Percentiles rank a stretch among this genome's conserved stretches.
These are phyloP conservation scores for Dryobotodes eremita DNA, from an alignment of 2,888 invertebrate genomes.

Conservation along the genomic window DNA sequence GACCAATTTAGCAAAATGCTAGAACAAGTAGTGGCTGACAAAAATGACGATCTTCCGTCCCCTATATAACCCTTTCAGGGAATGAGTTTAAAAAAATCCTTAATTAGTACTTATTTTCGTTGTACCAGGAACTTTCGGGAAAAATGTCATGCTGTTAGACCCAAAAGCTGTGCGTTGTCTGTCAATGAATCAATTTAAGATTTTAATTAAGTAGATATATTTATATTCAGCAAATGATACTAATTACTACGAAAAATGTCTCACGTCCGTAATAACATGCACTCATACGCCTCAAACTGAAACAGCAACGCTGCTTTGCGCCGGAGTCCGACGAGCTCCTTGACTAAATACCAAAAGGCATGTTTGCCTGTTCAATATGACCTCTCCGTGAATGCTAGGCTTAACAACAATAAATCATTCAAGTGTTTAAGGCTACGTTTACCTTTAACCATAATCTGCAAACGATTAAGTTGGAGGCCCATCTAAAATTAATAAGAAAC, in stretches of 20 bases:
- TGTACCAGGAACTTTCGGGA: not conserved
- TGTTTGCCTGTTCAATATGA: not conserved
- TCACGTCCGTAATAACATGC: too few relatives aligned
- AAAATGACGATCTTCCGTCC: too few relatives aligned
- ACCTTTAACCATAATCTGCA: conserved; percentile 41
- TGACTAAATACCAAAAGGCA: not conserved
- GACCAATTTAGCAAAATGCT: not conserved
- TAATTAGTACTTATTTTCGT: not conserved
- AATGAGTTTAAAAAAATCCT: not conserved
- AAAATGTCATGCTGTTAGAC: not conserved
- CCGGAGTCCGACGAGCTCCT: too few relatives aligned
- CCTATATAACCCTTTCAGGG: not conserved
- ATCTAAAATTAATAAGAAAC: conserved; percentile 47
- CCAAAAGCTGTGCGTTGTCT: too few relatives aligned
- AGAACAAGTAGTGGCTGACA: not conserved
- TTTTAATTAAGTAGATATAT: too few relatives aligned
- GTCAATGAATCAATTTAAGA: too few relatives aligned
- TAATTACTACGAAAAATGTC: too few relatives aligned
- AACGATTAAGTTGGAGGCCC: conserved; percentile 38
- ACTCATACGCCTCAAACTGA: too few relatives aligned
- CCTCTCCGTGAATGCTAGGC: not conserved
- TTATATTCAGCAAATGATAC: too few relatives aligned
- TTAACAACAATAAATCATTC: conserved; percentile 44
- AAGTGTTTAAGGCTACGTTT: conserved; percentile 30
- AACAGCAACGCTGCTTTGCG: too few relatives aligned